Conservation (phyloP, 2,113 vertebrate species). For the Bolborhynchus lineola region DNA sequence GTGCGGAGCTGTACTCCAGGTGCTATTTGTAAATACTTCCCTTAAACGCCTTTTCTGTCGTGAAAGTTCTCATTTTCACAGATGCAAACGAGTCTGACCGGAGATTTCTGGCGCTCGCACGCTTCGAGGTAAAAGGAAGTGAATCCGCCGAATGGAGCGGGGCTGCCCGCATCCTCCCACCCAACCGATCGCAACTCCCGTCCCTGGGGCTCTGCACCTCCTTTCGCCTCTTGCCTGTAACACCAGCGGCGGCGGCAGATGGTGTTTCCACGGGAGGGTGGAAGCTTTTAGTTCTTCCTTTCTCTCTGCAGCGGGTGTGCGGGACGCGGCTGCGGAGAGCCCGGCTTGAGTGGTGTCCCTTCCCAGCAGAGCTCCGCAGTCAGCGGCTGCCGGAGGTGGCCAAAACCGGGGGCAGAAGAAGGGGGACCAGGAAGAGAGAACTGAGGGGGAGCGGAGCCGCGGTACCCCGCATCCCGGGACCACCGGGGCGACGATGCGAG, state of each 20-base stretch:
- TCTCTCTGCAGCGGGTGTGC: rapidly evolving
- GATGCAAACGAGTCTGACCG: background rate
- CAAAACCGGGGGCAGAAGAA: background rate
- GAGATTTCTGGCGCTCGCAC: rapidly evolving
- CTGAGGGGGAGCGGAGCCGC: background rate
- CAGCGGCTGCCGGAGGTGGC: background rate
- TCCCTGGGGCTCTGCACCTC: background rate
- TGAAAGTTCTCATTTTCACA: background rate
- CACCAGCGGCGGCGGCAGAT: rapidly evolving
- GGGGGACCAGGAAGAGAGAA: background rate
- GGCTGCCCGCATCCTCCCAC: background rate
- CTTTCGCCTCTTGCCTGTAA: rapidly evolving
- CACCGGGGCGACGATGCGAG: background rate
- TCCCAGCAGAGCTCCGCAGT: background rate
- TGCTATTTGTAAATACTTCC: rapidly evolving
- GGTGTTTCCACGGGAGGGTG: background rate
- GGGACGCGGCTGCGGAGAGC: background rate
- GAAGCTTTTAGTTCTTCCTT: background rate
- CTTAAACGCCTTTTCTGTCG: background rate
- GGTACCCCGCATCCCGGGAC: background rate
- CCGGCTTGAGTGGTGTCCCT: background rate
- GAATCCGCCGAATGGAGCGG: rapidly evolving
- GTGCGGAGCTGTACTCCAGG: background rate
- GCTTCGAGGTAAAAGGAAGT: rapidly evolving
- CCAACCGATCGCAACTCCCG: rapidly evolving